A percentile compares a stretch with the other conserved stretches of the same genome.
phyloP scores from a whole-genome alignment of 2,888 invertebrate species.

The Stomorhina lunata region DNA sequence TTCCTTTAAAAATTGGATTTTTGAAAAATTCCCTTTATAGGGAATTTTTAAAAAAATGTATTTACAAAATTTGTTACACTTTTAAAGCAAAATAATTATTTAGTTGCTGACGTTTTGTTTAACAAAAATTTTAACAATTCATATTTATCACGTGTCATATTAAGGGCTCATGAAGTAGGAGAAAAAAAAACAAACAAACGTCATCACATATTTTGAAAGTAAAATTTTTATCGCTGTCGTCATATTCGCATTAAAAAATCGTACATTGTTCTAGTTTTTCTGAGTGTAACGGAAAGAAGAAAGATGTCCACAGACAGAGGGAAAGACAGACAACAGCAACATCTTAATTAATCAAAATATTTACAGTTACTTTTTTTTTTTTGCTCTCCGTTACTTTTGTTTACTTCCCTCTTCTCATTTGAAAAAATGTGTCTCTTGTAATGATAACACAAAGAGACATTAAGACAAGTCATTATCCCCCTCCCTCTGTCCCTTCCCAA shows the following conservation, averaged over 20 bases:
- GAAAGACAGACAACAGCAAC: neutral
- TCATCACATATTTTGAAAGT: neutral
- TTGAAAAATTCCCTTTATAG: too few species aligned
- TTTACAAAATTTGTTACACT: too few species aligned
- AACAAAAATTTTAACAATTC: neutral
- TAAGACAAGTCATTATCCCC: neutral
- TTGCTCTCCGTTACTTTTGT: neutral
- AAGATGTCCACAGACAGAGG: too few species aligned
- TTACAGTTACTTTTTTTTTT: constrained; percentile 12
- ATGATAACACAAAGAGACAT: neutral
- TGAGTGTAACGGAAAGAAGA: neutral
- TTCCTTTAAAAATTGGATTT: too few species aligned
- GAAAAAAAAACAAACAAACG: neutral
- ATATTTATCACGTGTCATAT: constrained; percentile 25
- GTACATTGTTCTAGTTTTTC: constrained; percentile 38
- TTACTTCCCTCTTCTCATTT: neutral
- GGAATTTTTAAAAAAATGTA: too few species aligned
- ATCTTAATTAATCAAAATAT: constrained; percentile 2
- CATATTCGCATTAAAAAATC: neutral
- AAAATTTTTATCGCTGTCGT: neutral
- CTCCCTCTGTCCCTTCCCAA: neutral
- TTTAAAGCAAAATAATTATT: too few species aligned
- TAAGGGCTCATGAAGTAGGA: neutral
- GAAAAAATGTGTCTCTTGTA: neutral
- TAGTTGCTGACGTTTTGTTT: too few species aligned